phyloP scores from a whole-genome alignment of 2,113 vertebrate genomes.

The Morone chrysops region DNA sequence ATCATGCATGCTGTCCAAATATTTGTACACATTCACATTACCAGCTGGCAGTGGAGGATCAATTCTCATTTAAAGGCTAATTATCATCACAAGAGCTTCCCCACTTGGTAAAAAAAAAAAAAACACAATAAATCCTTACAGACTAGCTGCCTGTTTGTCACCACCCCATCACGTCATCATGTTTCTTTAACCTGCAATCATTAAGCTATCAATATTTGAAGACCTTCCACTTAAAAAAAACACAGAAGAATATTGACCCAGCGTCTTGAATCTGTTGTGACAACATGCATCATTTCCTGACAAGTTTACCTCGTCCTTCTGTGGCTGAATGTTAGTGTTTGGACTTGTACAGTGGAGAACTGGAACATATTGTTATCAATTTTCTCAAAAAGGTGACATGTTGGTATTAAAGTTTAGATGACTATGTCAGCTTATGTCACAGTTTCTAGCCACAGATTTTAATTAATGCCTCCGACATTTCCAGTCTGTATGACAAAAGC shows the following conservation, averaged over 20 bases:
- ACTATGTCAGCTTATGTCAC: slow-evolving; percentile 2
- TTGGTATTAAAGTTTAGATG: slow-evolving; percentile 36
- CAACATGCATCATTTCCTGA: slow-evolving; percentile 45
- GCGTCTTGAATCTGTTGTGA: slow-evolving; percentile 4
- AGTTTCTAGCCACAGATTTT: background rate
- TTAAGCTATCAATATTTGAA: slow-evolving; percentile 52
- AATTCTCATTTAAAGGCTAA: slow-evolving; percentile 73
- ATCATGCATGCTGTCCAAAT: slow-evolving; percentile 36
- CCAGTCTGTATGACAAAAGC: background rate
- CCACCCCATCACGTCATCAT: slow-evolving; percentile 34
- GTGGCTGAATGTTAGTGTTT: slow-evolving; percentile 23
- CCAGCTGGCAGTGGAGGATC: slow-evolving; percentile 53
- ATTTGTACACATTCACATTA: slow-evolving; percentile 53
- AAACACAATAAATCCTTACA: slow-evolving; percentile 54
- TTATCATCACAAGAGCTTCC: slow-evolving; percentile 56
- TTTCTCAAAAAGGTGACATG: slow-evolving; percentile 15
- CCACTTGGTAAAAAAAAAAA: slow-evolving; percentile 23
- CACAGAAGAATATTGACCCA: slow-evolving; percentile 32
- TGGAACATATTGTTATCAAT: slow-evolving; percentile 54
- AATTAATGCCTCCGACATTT: slow-evolving; percentile 12
- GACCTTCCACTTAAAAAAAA: slow-evolving; percentile 30
- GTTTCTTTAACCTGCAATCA: slow-evolving; percentile 53
- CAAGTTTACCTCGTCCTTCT: background rate
- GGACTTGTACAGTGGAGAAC: slow-evolving; percentile 11
- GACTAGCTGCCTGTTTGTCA: slow-evolving; percentile 40